Evolutionary conservation across 2,113 vertebrate species (phyloP).

Genomic region (Corythaixoides concolor): DNA sequence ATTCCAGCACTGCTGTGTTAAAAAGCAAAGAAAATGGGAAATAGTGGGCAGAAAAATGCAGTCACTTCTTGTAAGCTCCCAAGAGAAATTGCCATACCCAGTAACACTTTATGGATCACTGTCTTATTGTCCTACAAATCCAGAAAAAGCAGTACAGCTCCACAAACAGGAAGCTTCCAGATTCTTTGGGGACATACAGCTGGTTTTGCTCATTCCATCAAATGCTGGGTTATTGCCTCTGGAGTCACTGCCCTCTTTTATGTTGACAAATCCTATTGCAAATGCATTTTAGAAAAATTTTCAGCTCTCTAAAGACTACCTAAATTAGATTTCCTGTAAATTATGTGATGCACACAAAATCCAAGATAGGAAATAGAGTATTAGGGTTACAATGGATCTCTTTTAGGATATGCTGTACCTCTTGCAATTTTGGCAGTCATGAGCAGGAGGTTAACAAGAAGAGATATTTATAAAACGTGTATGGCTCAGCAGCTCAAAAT

Average conservation of each 20-base stretch:
- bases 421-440: neutral
- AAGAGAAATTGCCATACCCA: neutral
- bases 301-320: neutral
- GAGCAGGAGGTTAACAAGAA: neutral
- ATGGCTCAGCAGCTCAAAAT: conserved; percentile 23
- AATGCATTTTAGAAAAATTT: neutral
- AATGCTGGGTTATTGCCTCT: conserved; percentile 11
- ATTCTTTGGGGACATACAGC: neutral
- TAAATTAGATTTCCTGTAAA: conserved; percentile 25
- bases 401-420: neutral
- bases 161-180: conserved; percentile 12
- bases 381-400: neutral
- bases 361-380: neutral
- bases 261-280: conserved; percentile 11
- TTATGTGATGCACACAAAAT: neutral
- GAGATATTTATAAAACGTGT: neutral
- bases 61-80: neutral
- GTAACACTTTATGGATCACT: neutral
- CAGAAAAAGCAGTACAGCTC: neutral
- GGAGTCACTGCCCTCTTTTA: neutral
- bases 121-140: neutral
- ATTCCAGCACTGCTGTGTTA: neutral
- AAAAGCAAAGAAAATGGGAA: neutral
- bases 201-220: neutral
- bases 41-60: conserved; percentile 1